Evolutionary conservation across 2,888 invertebrate species (phyloP).

Genomic region (Melikaiella ostensackeni): DNA sequence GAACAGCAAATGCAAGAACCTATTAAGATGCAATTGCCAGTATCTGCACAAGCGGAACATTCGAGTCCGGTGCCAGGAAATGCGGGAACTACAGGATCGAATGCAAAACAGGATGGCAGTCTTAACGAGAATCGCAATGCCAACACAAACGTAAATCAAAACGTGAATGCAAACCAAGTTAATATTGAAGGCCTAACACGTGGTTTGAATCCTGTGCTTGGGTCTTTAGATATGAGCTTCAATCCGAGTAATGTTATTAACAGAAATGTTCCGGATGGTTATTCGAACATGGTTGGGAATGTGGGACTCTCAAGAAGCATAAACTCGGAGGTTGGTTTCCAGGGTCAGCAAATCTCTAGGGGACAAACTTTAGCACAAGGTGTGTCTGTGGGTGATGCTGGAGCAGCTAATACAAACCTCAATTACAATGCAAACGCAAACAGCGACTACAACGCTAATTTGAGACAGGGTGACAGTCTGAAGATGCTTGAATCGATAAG

Average conservation of each 20-base stretch:
- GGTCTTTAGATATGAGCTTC: not conserved
- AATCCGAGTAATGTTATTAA: conserved; percentile 2
- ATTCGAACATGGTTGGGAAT: not conserved
- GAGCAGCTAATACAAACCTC: conserved; percentile 32
- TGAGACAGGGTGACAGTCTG: conserved; percentile 23
- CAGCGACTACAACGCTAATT: conserved; percentile 44
- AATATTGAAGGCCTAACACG: not conserved
- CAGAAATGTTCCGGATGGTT: not conserved
- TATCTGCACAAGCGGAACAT: conserved; percentile 40
- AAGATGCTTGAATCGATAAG: not conserved
- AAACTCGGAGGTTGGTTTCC: not conserved
- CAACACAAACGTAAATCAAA: conserved; percentile 26
- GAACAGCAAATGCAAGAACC: conserved; percentile 48
- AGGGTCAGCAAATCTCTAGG: not conserved
- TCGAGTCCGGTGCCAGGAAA: conserved; percentile 45
- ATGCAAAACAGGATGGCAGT: conserved; percentile 26
- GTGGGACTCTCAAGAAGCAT: not conserved
- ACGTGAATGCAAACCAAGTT: conserved; percentile 19
- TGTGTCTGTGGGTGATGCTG: conserved; percentile 1
- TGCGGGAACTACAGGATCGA: conserved; percentile 40
- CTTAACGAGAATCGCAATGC: conserved; percentile 48
- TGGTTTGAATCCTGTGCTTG: not conserved
- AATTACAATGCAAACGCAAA: conserved; percentile 45
- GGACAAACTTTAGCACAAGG: not conserved
- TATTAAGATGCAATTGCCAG: conserved; percentile 61